Evolutionary conservation across 2,888 invertebrate species (phyloP).

Genomic region (Latheticus oryzae): DNA sequence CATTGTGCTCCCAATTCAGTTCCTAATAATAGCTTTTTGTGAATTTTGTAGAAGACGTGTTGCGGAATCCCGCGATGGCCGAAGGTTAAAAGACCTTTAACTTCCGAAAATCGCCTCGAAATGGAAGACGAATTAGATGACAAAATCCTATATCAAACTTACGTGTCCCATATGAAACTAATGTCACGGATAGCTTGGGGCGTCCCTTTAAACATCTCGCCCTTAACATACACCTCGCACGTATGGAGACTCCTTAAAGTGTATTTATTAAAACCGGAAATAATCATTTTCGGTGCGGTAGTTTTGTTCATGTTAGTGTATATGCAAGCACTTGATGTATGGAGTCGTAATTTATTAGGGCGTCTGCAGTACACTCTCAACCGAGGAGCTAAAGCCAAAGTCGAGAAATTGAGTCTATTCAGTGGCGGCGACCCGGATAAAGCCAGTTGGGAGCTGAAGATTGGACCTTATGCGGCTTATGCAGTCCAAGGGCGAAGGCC

Average conservation of each 20-base stretch:
- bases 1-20: slow-evolving; percentile 17
- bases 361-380: slow-evolving; percentile 75
- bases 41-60: slow-evolving; percentile 37
- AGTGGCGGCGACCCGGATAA: slow-evolving; percentile 67
- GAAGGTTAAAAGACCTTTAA: slow-evolving; percentile 23
- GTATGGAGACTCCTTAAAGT: slow-evolving; percentile 83
- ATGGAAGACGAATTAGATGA: slow-evolving; percentile 96
- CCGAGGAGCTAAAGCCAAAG: slow-evolving; percentile 69
- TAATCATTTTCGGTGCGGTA: slow-evolving; percentile 77
- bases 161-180: slow-evolving; percentile 87
- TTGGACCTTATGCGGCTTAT: slow-evolving; percentile 83
- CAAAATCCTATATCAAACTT: slow-evolving; percentile 87
- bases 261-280: slow-evolving; percentile 84
- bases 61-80: slow-evolving; percentile 19
- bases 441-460: slow-evolving; percentile 81
- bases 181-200: slow-evolving; percentile 84
- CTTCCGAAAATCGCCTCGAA: slow-evolving; percentile 12
- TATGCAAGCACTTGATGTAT: slow-evolving; percentile 85
- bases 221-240: slow-evolving; percentile 75
- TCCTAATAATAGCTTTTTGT: slow-evolving; percentile 38
- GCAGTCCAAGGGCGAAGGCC: slow-evolving; percentile 91
- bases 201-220: slow-evolving; percentile 75
- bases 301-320: slow-evolving; percentile 81
- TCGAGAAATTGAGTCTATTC: slow-evolving; percentile 70
- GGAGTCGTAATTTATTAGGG: slow-evolving; percentile 78